Base-by-base conservation (phyloP, 2,888 invertebrate genomes). In the Eledone cirrhosa region DNA sequence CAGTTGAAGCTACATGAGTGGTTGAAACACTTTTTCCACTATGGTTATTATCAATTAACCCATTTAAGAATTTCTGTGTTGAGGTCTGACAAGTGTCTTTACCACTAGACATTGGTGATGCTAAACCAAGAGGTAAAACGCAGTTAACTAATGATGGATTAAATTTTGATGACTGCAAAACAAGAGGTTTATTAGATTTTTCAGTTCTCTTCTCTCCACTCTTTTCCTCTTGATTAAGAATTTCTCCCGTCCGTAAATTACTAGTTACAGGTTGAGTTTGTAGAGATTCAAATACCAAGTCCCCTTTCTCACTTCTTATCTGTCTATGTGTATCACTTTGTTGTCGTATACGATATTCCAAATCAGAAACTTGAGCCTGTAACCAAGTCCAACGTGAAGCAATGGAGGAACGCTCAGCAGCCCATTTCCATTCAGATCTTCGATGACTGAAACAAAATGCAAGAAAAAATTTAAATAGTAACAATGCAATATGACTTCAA, bases 361-460 rank as follows among this genome's bases (percentile, higher is more conserved):
- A 92, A 91, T 97, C 97, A 48, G 95, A 94, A 78, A 97, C 94
- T 91, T 97, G 97, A n/a, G 96, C 94, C 86, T 96, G 95, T 29
- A 97, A 92, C 97, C 97, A 97, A 78, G 95, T 94, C 96, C 97
- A 97, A 75, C 96, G 93, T 7, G 95, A 93, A 0, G 96, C 96
- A 77, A 97, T 94, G 31, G 94, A 93, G 5, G 96, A 95, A 63
- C 97, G 93, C 80, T 95, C 94, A 81, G 94, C 93, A 78, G 95
- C 84, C 91, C 91, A 92, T 79, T 89, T 89, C 91, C 91, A 92
- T 27, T 89, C 89, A 48, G 90, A 89, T 78, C 90, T 81, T 77
- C 89, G 86, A 78, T 88, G 84, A 90, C 96, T 91, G 85, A 47
- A 85, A 84, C 41, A 74, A 77, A 63, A 48, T 47, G n/a, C 77